phyloP scores from a whole-genome alignment of 2,888 invertebrate genomes.

The Muschampia plurimacula region DNA sequence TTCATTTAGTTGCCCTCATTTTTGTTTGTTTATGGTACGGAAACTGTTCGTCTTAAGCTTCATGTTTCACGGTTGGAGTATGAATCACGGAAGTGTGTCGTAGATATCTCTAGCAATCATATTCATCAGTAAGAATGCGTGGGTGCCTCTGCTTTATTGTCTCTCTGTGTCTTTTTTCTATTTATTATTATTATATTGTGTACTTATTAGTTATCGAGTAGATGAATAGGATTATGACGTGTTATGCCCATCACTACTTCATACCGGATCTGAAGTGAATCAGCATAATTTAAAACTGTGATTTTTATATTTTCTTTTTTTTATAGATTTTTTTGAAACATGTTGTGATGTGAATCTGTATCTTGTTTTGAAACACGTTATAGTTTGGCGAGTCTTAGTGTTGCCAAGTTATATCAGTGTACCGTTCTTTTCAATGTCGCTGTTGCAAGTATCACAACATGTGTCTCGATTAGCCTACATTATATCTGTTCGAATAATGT shows the following conservation, averaged over 20 bases:
- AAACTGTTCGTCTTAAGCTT: constrained; percentile 50
- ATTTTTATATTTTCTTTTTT: constrained; percentile 82
- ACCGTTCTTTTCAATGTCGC: constrained; percentile 57
- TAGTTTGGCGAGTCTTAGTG: constrained; percentile 55
- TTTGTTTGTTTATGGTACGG: constrained; percentile 26
- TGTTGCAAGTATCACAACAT: constrained; percentile 74
- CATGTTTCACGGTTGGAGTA: constrained; percentile 37
- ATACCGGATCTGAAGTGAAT: constrained; percentile 81
- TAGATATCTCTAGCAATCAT: constrained; percentile 57
- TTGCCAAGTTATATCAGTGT: constrained; percentile 59
- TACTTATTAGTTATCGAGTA: constrained; percentile 80
- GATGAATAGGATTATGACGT: constrained; percentile 69
- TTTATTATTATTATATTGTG: constrained; percentile 67
- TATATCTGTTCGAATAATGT: constrained; percentile 51
- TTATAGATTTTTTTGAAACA: constrained; percentile 80
- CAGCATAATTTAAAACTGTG: constrained; percentile 85
- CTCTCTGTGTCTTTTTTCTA: constrained; percentile 79
- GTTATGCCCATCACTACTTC: constrained; percentile 72
- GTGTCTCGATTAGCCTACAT: constrained; percentile 64
- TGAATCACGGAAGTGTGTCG: constrained; percentile 37
- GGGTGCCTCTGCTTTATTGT: constrained; percentile 78
- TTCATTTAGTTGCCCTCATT: not conserved
- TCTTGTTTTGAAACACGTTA: constrained; percentile 48
- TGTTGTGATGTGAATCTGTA: constrained; percentile 73
- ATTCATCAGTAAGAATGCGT: constrained; percentile 70